Percentiles rank a stretch among this genome's conserved stretches.
Evolutionary conservation across 1,140 invertebrate species (phyloP).

Genomic region (Forficula auricularia): DNA sequence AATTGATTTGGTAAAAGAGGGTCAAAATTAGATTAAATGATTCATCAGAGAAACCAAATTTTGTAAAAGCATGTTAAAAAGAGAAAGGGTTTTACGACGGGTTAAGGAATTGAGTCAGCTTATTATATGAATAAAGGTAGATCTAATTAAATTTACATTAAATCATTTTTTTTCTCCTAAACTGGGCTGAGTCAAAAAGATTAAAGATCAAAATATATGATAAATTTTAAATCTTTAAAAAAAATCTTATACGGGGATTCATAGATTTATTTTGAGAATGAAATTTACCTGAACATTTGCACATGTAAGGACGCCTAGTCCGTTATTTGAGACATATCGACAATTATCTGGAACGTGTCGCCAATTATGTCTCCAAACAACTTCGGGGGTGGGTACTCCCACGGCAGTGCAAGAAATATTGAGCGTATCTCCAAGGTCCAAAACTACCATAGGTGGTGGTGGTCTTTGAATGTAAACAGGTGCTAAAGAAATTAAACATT

Average conservation of each 20-base stretch:
- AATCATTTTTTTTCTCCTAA: too few species aligned
- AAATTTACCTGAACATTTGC: conserved; percentile 40
- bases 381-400: conserved; percentile 75
- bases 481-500: conserved; percentile 21
- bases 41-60: too few species aligned
- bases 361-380: conserved; percentile 95
- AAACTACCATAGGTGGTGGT: conserved; percentile 46
- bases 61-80: too few species aligned
- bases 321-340: conserved; percentile 49
- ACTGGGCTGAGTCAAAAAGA: too few species aligned
- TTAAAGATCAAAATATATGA: neutral
- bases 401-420: conserved; percentile 68
- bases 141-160: too few species aligned
- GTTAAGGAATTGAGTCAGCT: too few species aligned
- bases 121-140: too few species aligned
- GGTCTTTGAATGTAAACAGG: conserved; percentile 45
- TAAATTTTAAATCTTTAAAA: conserved; percentile 1
- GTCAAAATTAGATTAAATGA: too few species aligned
- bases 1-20: too few species aligned
- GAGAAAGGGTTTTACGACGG: too few species aligned
- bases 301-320: conserved; percentile 67
- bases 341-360: conserved; percentile 83
- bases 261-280: conserved; percentile 2
- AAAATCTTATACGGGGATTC: neutral
- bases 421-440: conserved; percentile 53